A percentile compares a stretch with the other conserved stretches of the same genome.
These are phyloP conservation scores for Chionodraco myersi DNA, from an alignment of 2,113 vertebrate species.

Conservation along the genomic window DNA sequence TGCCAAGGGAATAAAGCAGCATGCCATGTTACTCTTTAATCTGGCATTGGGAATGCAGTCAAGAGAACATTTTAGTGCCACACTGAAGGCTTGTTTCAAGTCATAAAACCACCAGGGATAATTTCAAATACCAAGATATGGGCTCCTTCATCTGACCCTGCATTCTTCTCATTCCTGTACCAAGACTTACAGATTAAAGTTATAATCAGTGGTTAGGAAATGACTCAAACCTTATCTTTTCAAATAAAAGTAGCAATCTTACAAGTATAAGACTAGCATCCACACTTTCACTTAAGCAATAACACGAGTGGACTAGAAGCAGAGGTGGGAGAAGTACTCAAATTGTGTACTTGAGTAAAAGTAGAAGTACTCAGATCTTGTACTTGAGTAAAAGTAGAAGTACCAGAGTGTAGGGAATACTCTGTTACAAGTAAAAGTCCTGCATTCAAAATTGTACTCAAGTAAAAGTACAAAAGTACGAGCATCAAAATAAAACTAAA, in stretches of 20 bases:
- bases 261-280: neutral
- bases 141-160: neutral
- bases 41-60: neutral
- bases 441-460: no score
- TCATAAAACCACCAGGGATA: neutral
- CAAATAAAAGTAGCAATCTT: neutral
- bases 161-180: conserved; percentile 41
- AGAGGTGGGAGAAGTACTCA: no score
- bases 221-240: neutral
- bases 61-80: neutral
- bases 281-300: neutral
- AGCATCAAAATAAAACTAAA: no score
- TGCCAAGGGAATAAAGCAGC: neutral
- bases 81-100: neutral
- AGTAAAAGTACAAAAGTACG: no score
- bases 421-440: no score
- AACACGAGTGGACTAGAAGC: neutral
- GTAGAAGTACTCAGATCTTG: no score
- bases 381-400: no score
- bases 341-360: no score
- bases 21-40: neutral
- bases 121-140: neutral
- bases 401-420: no score
- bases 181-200: neutral
- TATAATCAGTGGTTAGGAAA: neutral